Evolutionary conservation across 2,888 invertebrate species (phyloP).

Genomic region (Dynastes tityus): DNA sequence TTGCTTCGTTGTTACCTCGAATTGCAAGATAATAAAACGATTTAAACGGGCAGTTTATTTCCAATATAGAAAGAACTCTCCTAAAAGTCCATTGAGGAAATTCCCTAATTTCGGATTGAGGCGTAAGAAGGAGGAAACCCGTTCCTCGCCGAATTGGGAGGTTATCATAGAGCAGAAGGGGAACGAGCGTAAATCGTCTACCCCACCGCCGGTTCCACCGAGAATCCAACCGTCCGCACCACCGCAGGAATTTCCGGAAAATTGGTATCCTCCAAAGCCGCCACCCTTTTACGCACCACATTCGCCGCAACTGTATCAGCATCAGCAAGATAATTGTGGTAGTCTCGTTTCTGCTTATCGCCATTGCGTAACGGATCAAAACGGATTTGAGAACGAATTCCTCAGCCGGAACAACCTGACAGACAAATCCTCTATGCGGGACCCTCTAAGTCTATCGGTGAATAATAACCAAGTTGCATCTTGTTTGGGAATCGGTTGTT

Average conservation of each 20-base stretch:
- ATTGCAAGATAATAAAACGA: conserved; percentile 11
- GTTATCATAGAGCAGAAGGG: conserved; percentile 47
- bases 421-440: conserved; percentile 16
- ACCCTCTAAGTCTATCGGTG: conserved; percentile 12
- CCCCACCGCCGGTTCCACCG: conserved; percentile 57
- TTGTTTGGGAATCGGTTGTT: conserved; percentile 18
- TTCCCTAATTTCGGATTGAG: conserved; percentile 48
- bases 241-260: conserved; percentile 61
- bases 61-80: conserved; percentile 42
- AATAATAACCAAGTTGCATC: conserved; percentile 27
- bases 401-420: conserved; percentile 9
- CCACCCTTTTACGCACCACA: conserved; percentile 15
- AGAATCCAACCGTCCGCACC: conserved; percentile 65
- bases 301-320: conserved; percentile 26
- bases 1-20: conserved; percentile 9
- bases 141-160: conserved; percentile 44
- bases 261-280: conserved; percentile 15
- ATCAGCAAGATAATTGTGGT: conserved; percentile 22
- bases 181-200: conserved; percentile 16
- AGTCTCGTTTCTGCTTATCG: conserved; percentile 17
- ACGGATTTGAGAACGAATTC: conserved; percentile 29
- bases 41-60: conserved; percentile 20
- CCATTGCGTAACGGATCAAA: conserved; percentile 30
- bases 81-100: conserved; percentile 43
- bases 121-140: conserved; percentile 47